Evolutionary conservation across 2,888 invertebrate species (phyloP).

Genomic region (Apoderus coryli): DNA sequence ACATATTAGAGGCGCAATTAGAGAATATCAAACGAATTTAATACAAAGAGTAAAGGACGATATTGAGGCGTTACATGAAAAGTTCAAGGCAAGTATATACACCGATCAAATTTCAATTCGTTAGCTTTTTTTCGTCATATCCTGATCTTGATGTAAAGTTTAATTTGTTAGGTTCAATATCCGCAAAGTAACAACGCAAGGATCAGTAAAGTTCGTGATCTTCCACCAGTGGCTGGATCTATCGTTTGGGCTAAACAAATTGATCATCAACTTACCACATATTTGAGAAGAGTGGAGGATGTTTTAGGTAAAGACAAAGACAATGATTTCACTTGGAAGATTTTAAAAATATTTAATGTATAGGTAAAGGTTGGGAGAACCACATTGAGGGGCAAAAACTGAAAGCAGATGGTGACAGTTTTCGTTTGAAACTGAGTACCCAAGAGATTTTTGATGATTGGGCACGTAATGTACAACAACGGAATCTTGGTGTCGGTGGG

Average conservation of each 20-base stretch:
- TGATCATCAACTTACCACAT: conserved; percentile 91
- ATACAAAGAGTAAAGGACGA: conserved; percentile 99
- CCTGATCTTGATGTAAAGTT: conserved; percentile 1
- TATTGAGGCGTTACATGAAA: conserved; percentile 93
- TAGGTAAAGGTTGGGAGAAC: conserved; percentile 95
- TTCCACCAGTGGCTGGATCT: conserved; percentile 94
- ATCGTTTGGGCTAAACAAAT: conserved; percentile 99
- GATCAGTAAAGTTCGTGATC: conserved; percentile 80
- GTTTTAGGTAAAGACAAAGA: conserved; percentile 91
- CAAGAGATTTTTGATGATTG: conserved; percentile 98
- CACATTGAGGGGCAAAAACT: conserved; percentile 97
- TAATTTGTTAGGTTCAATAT: conserved; percentile 64
- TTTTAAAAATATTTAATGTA: conserved; percentile 2
- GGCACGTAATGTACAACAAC: conserved; percentile 86
- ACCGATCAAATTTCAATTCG: conserved; percentile 5
- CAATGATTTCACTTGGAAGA: too few species aligned
- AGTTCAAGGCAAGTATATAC: conserved; percentile 67
- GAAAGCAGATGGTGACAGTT: conserved; percentile 96
- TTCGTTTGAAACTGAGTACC: conserved; percentile 89
- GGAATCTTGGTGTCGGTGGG: conserved; percentile 87
- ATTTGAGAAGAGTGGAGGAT: conserved; percentile 93
- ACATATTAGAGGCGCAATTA: conserved; percentile 95
- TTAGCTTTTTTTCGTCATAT: neutral
- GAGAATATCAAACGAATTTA: conserved; percentile 97
- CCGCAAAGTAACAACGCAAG: conserved; percentile 87